Evolutionary conservation across 2,797 vertebrate species (phyloP), one percentile per base, ranked within the genome.

Genomic region (Tenualosa ilisha): DNA sequence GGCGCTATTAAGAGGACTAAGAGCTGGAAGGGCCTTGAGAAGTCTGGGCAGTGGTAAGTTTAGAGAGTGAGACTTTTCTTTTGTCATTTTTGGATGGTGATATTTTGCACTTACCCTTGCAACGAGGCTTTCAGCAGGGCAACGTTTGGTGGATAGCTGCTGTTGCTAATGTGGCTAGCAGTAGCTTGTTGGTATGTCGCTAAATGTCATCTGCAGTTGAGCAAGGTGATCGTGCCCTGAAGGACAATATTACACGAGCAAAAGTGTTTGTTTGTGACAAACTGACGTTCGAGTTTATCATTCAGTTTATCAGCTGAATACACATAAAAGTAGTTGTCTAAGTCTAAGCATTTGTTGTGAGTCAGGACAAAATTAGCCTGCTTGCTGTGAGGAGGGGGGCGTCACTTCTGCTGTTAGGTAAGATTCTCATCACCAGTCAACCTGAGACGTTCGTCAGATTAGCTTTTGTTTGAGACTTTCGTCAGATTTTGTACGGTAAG

Each of bases 1-100:
- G 90, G 93, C 94, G 91, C 91, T 96, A 75, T 91, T 96, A 40
- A 94, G 95, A 94, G 94, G 91, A 84, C 79, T 96, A 1, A 91
- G 92, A 12, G 91, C 89, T 84, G 95, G 92, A 91, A 92, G 92
- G 91, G 72, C 89, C 85, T 90, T 96, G 0, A 91, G 94, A 85
- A 91, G 91, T 51, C 89, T 95, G 49, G 12, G 91, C 84, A 85
- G 90, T 53, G 94, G 95, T 95, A 90, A 93, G 40, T 75, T 31
- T 68, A n/a, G 22, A 7, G 4, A 3, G 0, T 17, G 12, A 15
- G 12, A 0, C 0, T 22, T 7, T 54, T 13, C 43, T 51, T 56
- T 46, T 40, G 31, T 54, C n/a, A 46, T 43, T 43, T 22, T 22
- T 79, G 4, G 17, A 22, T 13, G 15, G 72, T 79, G 6, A 46